These are phyloP conservation scores for Trichogramma dendrolimi DNA, from an alignment of 2,888 invertebrate species.

Conservation along the genomic window DNA sequence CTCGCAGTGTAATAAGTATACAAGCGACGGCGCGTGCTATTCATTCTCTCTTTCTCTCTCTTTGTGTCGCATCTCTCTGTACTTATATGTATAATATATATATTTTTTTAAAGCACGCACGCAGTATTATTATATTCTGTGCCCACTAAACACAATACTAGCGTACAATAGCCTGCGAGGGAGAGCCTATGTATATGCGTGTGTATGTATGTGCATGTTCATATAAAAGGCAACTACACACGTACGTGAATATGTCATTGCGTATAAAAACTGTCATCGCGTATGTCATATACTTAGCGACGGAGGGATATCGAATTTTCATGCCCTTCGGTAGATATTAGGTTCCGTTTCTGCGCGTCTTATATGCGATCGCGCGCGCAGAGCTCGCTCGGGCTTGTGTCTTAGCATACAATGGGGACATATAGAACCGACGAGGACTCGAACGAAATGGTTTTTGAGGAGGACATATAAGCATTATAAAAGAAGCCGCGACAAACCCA, in stretches of 20 bases:
- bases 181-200: background rate
- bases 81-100: no score
- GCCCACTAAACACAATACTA: constrained; percentile 40
- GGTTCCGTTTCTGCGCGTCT: constrained; percentile 11
- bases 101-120: no score
- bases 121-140: constrained; percentile 36
- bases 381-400: constrained; percentile 7
- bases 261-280: constrained; percentile 32
- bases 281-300: constrained; percentile 36
- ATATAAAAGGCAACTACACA: no score
- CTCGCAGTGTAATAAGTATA: background rate
- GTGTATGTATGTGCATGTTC: no score
- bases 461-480: background rate
- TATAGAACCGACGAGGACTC: background rate
- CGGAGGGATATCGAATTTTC: constrained; percentile 46
- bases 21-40: background rate
- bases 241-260: constrained; percentile 16
- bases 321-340: constrained; percentile 25
- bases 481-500: no score
- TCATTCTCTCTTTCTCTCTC: constrained; percentile 18
- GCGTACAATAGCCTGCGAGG: constrained; percentile 42
- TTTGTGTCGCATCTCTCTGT: background rate
- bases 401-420: constrained; percentile 29
- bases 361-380: background rate
- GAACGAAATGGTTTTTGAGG: constrained; percentile 23